These are phyloP conservation scores for Lydus trimaculatus DNA, from an alignment of 2,888 invertebrate genomes.

Conservation along the genomic window DNA sequence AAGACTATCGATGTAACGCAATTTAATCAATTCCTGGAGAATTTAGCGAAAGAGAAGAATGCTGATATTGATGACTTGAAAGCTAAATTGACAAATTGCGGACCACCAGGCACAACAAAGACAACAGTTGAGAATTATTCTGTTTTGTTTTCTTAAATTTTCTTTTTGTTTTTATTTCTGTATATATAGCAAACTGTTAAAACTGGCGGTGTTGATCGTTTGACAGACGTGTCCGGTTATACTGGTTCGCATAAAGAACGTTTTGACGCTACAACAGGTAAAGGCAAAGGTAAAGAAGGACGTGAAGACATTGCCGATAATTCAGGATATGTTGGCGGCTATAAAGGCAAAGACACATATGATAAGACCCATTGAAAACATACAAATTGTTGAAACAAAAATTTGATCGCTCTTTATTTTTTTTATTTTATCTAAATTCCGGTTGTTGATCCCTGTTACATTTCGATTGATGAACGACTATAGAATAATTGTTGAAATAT, in stretches of 20 bases:
- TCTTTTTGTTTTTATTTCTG: neutral
- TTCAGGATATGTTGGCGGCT: slow-evolving; percentile 82
- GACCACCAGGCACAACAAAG: slow-evolving; percentile 60
- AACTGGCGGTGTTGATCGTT: slow-evolving; percentile 70
- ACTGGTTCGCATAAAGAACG: slow-evolving; percentile 86
- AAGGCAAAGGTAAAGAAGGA: slow-evolving; percentile 86
- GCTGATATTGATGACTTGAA: slow-evolving; percentile 77
- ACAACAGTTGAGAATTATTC: slow-evolving; percentile 32
- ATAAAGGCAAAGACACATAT: slow-evolving; percentile 81
- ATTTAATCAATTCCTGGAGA: slow-evolving; percentile 75
- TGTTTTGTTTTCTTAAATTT: neutral
- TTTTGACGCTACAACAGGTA: slow-evolving; percentile 82
- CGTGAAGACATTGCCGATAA: slow-evolving; percentile 76
- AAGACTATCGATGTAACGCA: slow-evolving; percentile 48
- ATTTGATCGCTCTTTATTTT: neutral
- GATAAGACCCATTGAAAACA: slow-evolving; percentile 59
- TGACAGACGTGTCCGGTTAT: slow-evolving; percentile 85
- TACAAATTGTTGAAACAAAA: neutral
- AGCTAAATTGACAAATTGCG: slow-evolving; percentile 78
- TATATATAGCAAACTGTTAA: slow-evolving; percentile 58
- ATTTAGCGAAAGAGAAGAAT: slow-evolving; percentile 80
- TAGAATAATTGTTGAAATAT: neutral
- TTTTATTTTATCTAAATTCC: neutral
- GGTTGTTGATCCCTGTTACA: neutral
- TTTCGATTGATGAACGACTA: neutral